Base-by-base conservation (phyloP, 2,888 invertebrate species). In the Mylabris sibirica region DNA sequence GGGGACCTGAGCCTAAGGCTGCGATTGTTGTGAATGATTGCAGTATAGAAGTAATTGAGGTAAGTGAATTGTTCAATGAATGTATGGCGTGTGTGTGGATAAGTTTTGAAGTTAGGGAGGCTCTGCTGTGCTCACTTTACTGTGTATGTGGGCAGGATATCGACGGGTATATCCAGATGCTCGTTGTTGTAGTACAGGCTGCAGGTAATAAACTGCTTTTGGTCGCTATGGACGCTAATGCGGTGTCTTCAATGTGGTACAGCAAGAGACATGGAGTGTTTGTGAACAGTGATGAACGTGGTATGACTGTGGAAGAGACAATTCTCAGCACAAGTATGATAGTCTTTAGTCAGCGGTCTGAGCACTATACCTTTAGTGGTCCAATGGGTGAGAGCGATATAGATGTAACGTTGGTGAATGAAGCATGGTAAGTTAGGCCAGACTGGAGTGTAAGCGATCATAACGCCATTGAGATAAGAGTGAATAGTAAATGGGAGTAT, bases 211-310 rank as follows among this genome's bases (percentile, higher is more conserved):
- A 57, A 0, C n/a, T 38, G 34, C 22, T 74, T 1, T 1, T 78
- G 1, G 8, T 74, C 2, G 74, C 73, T 1, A 71, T 74, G 65
- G 76, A 77, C 68, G 74, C 74, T 6, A 76, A 77, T 65, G 75
- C 75, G 0, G 62, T 69, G 8, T 75, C 74, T 0, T 66, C 64
- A 4, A 11, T 75, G 6, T 77, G 76, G 76, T 65, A 66, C 53
- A 75, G 74, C n/a, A 71, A 71, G 20, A 1, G 17, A 0, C 53
- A 59, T 9, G 2, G 34, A 6, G 20, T 3, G 2, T 22, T 17
- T 34, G 5, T 2, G 11, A 24, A 53, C 2, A 63, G 1, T 14
- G 38, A 9, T 38, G 5, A n/a, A 2, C 17, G 41, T 12, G 69
- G 63, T 1, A 14, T 24, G 24, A 17, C 38, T 0, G 17, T 74